Conservation (phyloP, 1,140 invertebrate genomes). For the Ylistrum balloti region DNA sequence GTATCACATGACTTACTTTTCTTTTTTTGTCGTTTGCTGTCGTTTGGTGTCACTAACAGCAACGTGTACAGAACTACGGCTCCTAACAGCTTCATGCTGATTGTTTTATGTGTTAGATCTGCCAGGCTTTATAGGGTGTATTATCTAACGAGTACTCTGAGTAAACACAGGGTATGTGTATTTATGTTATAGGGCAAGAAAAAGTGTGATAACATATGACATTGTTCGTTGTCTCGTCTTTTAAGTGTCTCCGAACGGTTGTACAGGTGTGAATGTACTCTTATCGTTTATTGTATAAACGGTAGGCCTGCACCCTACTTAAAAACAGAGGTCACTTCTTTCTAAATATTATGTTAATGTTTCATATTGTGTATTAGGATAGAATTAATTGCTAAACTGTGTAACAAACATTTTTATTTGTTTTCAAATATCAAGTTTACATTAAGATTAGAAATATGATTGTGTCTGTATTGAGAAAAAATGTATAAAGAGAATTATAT, state of each 20-base stretch:
- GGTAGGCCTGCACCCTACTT: not conserved
- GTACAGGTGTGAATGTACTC: not conserved
- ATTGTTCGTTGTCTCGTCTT: not conserved
- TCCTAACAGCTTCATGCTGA: not conserved
- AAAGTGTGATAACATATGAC: not conserved
- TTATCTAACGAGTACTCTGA: not conserved
- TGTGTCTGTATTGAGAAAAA: too few species aligned
- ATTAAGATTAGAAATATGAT: too few species aligned
- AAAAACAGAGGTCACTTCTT: not conserved
- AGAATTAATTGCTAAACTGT: too few species aligned
- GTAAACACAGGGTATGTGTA: not conserved
- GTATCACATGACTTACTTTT: not conserved
- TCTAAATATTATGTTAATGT: too few species aligned
- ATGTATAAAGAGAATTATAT: too few species aligned
- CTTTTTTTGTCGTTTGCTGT: not conserved
- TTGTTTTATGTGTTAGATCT: not conserved
- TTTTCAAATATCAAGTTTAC: too few species aligned
- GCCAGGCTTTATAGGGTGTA: not conserved
- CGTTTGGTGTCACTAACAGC: not conserved
- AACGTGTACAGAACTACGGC: not conserved
- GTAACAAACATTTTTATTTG: too few species aligned
- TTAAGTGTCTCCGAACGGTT: not conserved
- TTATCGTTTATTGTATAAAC: not conserved
- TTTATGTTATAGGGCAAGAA: not conserved
- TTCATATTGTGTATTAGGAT: too few species aligned